A percentile compares a stretch with the other conserved stretches of the same genome.
These are phyloP conservation scores for Caenorhabditis japonica DNA, from an alignment of 2,888 invertebrate species.

Conservation along the genomic window DNA sequence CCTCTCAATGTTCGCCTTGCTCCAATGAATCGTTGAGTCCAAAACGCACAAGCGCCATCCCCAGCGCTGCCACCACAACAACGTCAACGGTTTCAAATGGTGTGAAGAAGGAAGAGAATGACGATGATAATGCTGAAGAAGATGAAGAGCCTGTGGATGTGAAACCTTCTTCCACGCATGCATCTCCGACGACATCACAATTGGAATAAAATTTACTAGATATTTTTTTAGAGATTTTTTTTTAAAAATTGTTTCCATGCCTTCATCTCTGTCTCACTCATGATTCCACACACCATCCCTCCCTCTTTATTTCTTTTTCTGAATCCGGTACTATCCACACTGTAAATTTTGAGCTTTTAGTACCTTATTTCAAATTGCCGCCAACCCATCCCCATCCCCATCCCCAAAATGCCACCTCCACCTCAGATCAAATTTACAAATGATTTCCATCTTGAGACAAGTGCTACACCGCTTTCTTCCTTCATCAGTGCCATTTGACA, in stretches of 20 bases:
- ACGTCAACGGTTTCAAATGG: conserved; percentile 2
- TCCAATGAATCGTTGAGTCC: conserved; percentile 41
- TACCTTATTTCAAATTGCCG: no score
- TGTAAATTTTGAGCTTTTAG: conserved; percentile 1
- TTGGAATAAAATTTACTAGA: background rate
- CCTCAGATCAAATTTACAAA: conserved; percentile 30
- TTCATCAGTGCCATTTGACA: background rate
- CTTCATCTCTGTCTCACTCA: conserved; percentile 19
- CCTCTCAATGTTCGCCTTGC: conserved; percentile 47
- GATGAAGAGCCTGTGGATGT: conserved; percentile 16
- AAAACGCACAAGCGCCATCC: no score
- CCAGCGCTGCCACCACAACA: no score
- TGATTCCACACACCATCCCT: conserved; percentile 15
- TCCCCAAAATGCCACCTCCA: no score
- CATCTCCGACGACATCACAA: background rate
- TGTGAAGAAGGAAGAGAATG: conserved; percentile 18
- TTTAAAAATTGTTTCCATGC: background rate
- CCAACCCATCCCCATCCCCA: no score
- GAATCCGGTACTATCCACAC: conserved; percentile 21
- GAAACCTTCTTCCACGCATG: background rate
- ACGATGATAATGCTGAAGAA: conserved; percentile 4
- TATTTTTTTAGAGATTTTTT: background rate
- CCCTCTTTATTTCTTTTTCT: conserved; percentile 8
- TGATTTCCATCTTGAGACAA: conserved; percentile 28
- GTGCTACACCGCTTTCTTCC: conserved; percentile 40